A percentile compares a stretch with the other conserved stretches of the same genome.
phyloP scores from a whole-genome alignment of 1,140 invertebrate genomes.

The Heterodera carotae region DNA sequence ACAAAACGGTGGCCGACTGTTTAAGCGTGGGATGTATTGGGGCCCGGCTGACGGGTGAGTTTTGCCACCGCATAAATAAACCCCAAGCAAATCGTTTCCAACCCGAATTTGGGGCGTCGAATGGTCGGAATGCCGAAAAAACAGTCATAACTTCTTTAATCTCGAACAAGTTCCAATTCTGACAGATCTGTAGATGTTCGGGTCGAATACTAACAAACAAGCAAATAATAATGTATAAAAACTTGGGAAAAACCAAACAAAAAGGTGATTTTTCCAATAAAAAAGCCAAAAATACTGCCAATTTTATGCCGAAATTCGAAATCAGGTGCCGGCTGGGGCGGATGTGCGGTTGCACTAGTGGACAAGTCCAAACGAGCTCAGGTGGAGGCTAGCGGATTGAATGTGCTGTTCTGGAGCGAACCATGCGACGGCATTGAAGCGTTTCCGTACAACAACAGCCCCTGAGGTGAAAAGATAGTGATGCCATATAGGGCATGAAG shows the following conservation, averaged over 20 bases:
- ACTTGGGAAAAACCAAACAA: no score
- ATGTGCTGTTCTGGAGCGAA: constrained; percentile 58
- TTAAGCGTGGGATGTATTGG: constrained; percentile 76
- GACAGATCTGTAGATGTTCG: no score
- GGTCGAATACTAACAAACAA: no score
- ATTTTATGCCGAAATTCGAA: constrained; percentile 10
- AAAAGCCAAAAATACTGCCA: background rate
- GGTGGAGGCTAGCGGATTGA: constrained; percentile 33
- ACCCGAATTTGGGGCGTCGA: no score
- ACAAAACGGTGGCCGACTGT: constrained; percentile 80
- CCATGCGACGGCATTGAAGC: constrained; percentile 51
- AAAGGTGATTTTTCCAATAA: constrained; percentile 3
- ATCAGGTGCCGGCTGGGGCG: constrained; percentile 80
- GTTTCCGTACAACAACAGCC: constrained; percentile 27
- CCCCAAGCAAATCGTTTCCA: no score
- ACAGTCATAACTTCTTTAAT: no score
- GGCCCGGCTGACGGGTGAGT: constrained; percentile 83
- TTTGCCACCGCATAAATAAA: no score
- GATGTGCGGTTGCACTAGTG: constrained; percentile 85
- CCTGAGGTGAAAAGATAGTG: background rate
- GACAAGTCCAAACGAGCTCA: constrained; percentile 66
- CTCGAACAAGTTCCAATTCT: no score
- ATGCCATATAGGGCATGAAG: no score
- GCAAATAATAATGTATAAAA: no score
- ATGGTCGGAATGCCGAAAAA: no score